Percentiles rank a stretch among this genome's conserved stretches.
These are phyloP conservation scores for Dasypogon diadema DNA, from an alignment of 2,888 invertebrate species.

Conservation along the genomic window DNA sequence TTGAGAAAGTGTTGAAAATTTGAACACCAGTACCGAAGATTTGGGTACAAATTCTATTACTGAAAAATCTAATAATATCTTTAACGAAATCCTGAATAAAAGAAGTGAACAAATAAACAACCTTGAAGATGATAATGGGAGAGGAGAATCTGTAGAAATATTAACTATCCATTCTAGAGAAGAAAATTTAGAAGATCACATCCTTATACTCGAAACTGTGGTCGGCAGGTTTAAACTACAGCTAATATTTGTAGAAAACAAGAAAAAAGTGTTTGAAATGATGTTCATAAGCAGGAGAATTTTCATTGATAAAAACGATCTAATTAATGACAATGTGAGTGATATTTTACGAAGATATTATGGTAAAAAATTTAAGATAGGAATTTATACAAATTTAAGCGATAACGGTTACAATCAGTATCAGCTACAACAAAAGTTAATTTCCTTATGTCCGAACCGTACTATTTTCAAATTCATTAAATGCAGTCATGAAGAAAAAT, in stretches of 20 bases:
- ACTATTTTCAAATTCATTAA: slow-evolving; percentile 46
- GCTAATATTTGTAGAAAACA: neutral
- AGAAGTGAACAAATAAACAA: neutral
- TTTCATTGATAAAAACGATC: neutral
- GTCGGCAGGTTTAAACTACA: slow-evolving; percentile 27
- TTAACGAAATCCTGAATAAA: neutral
- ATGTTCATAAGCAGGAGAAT: slow-evolving; percentile 15
- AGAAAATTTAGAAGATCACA: slow-evolving; percentile 40
- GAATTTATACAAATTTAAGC: slow-evolving; percentile 46
- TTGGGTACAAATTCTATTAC: neutral
- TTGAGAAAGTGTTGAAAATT: neutral
- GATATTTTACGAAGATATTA: slow-evolving; percentile 25
- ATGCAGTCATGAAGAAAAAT: slow-evolving; percentile 54
- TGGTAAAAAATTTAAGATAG: neutral
- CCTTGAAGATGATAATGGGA: neutral
- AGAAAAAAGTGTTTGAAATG: neutral
- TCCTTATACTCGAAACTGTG: slow-evolving; percentile 31
- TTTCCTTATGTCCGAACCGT: neutral
- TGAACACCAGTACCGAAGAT: neutral
- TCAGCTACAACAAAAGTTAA: neutral
- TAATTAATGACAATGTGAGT: neutral
- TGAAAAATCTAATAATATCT: slow-evolving; percentile 10
- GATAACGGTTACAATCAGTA: slow-evolving; percentile 45
- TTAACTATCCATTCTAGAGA: slow-evolving; percentile 38
- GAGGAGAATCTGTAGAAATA: neutral